Base-by-base conservation (phyloP, 2,888 invertebrate species). In the Labia minor region DNA sequence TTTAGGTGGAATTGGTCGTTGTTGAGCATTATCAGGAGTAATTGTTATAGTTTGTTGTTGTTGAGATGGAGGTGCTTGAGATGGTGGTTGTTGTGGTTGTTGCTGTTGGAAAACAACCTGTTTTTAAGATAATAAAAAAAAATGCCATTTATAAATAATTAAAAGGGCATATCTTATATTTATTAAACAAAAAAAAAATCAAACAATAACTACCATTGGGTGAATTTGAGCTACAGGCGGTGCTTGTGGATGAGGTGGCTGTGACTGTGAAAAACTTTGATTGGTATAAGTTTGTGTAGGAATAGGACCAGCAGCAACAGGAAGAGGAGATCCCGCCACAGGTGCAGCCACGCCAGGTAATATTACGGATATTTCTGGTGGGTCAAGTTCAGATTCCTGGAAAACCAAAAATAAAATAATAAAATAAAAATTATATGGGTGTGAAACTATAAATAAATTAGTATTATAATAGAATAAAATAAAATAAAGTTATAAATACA, bases 321-420 rank as follows among this genome's bases (percentile, higher is more conserved):
- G 64, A 14, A 65, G 71, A 49, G 67, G 62, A 37, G 70, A 65
- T 37, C 70, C 68, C 16, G 70, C 65, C 37, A 71, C 71, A 21
- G 69, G 68, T 37, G 67, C 69, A 63, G 68, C 65, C 26, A 71
- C 70, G n/a, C 66, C 68, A 21, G 66, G 65, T 62, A 73, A 73
- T 20, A 78, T 75, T 19, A 77, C 77, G 26, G 78, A 76, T 61
- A 77, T 76, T 70, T 87, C 85, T 0, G 89, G 87, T 65, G 88
- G 86, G 76, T 92, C 92, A 71, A 92, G 81, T 78, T 94, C 94
- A 19, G 94, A 94, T 74, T 95, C 94, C 81, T 95, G 93, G 67
- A 94, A 82, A 90, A 90, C 66, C 64, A 64, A 62, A 70, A 67
- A 19, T 37, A 19, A 37, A 64, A 64, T 62, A 61, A 37, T 19